These are phyloP conservation scores for Sakesphorus luctuosus DNA, from an alignment of 2,113 vertebrate genomes.

Conservation along the genomic window DNA sequence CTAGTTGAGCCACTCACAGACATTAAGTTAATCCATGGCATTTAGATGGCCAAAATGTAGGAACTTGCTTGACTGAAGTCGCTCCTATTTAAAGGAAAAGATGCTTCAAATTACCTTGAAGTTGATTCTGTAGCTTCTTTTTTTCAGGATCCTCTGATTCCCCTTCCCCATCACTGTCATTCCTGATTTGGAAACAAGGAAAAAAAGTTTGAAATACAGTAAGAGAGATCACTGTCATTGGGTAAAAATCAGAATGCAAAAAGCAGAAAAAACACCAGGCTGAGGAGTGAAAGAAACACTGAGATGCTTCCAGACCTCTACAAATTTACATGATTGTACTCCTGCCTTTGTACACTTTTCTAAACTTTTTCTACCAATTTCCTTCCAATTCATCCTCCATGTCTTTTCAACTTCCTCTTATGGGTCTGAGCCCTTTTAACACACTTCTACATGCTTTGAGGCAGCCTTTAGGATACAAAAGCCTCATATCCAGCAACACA, in stretches of 20 bases:
- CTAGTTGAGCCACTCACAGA: not conserved
- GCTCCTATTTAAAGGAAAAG: not conserved
- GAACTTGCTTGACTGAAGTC: not conserved
- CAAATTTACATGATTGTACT: not conserved
- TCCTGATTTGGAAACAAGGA: conserved; percentile 78
- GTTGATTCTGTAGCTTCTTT: conserved; percentile 97
- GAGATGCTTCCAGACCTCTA: not conserved
- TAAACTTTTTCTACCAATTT: not conserved
- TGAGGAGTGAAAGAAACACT: not conserved
- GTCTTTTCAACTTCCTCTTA: not conserved
- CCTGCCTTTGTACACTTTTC: not conserved
- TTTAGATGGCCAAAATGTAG: not conserved
- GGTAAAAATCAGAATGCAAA: not conserved
- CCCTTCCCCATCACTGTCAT: conserved; percentile 95
- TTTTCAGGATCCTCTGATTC: conserved; percentile 95
- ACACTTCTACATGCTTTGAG: not conserved
- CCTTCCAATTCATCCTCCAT: not conserved
- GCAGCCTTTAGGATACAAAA: not conserved
- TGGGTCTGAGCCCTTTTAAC: not conserved
- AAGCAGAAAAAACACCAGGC: not conserved
- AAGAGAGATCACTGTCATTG: not conserved
- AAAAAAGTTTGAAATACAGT: not conserved
- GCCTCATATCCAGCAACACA: not conserved
- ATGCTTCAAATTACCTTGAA: conserved; percentile 85
- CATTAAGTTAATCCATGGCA: not conserved